A percentile compares a stretch with the other conserved stretches of the same genome.
These are phyloP conservation scores for Schizothorax lantsangensis DNA, from an alignment of 2,797 vertebrate species.

Conservation along the genomic window DNA sequence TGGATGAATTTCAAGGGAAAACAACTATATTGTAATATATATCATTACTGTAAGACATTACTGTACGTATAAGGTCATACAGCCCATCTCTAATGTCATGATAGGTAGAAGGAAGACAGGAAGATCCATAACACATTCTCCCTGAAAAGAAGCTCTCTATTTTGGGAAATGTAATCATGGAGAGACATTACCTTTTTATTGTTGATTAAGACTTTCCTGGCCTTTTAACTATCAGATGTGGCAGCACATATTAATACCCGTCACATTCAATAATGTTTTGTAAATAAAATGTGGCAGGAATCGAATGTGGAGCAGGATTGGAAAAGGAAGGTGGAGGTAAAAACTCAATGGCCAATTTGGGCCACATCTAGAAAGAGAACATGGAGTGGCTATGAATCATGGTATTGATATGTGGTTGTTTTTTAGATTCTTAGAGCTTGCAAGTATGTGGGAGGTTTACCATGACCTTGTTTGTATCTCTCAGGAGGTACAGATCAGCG, in stretches of 20 bases:
- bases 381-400: not conserved
- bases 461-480: constrained; percentile 54
- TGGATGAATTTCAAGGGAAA: not conserved
- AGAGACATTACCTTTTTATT: constrained; percentile 8
- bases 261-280: not conserved
- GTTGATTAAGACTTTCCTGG: constrained; percentile 6
- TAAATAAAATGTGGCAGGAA: constrained; percentile 21
- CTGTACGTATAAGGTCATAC: not conserved
- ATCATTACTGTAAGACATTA: not conserved
- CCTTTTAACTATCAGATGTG: constrained; percentile 25
- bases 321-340: not conserved
- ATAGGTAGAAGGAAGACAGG: not conserved
- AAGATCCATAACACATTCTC: not conserved
- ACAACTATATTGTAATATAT: not conserved
- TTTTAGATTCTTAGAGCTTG: constrained; percentile 15
- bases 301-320: not conserved
- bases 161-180: constrained; percentile 25
- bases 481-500: constrained; percentile 75
- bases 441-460: constrained; percentile 44
- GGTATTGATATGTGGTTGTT: constrained; percentile 14
- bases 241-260: constrained; percentile 7
- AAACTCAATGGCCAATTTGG: not conserved
- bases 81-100: not conserved
- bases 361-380: not conserved
- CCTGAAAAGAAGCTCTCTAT: constrained; percentile 1